Percentiles rank a stretch among this genome's conserved stretches.
Evolutionary conservation across 1,140 invertebrate species (phyloP).

Genomic region (Elymnias hypermnestra): DNA sequence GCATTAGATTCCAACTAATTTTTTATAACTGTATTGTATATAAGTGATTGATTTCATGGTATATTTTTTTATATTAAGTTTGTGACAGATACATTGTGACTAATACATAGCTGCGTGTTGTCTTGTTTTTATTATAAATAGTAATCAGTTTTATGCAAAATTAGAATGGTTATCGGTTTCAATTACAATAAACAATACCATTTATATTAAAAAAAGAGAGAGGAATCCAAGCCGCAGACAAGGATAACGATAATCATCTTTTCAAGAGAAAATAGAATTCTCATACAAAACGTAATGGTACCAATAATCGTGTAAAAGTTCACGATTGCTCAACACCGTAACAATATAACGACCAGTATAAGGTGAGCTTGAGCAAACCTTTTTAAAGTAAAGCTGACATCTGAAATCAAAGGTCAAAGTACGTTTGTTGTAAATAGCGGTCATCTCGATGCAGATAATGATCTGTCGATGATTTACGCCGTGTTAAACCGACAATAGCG

Average conservation of each 20-base stretch:
- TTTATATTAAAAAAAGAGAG: conserved; percentile 48
- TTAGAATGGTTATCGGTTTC: too few relatives aligned
- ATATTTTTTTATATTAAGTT: conserved; percentile 1
- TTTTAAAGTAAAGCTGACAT: conserved; percentile 25
- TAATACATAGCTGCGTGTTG: conserved; percentile 4
- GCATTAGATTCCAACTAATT: conserved; percentile 2
- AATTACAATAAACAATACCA: conserved; percentile 66
- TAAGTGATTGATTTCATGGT: background rate
- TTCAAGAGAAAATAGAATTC: conserved; percentile 72
- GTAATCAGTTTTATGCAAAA: too few relatives aligned
- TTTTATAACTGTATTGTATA: conserved; percentile 1
- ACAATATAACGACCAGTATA: conserved; percentile 48
- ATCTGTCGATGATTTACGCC: conserved; percentile 71
- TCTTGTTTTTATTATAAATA: conserved; percentile 3
- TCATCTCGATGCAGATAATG: conserved; percentile 63
- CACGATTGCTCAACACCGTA: conserved; percentile 67
- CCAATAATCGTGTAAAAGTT: conserved; percentile 74
- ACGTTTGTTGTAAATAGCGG: conserved; percentile 45
- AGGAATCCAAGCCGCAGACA: conserved; percentile 25
- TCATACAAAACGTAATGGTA: conserved; percentile 72
- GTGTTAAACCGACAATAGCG: conserved; percentile 67
- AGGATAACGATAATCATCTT: conserved; percentile 43
- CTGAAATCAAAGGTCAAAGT: conserved; percentile 29
- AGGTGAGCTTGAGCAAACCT: conserved; percentile 41
- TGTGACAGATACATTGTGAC: too few relatives aligned